phyloP scores from a whole-genome alignment of 2,797 vertebrate species.

The Poecilia picta region DNA sequence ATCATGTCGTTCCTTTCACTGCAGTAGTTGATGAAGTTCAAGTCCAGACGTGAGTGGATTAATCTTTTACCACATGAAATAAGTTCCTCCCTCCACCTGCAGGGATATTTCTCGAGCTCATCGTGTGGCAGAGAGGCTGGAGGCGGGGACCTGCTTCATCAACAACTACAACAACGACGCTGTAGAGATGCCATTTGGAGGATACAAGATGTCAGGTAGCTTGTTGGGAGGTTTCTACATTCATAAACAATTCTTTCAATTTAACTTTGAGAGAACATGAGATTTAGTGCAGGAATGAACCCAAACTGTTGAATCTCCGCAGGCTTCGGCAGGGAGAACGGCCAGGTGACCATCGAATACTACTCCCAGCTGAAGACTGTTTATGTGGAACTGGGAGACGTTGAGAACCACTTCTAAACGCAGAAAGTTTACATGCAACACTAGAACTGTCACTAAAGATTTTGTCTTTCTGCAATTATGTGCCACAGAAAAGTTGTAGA shows the following conservation, averaged over 20 bases:
- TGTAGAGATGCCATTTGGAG: slow-evolving; percentile 93
- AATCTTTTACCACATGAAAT: neutral
- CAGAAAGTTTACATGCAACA: neutral
- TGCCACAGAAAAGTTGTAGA: neutral
- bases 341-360: slow-evolving; percentile 90
- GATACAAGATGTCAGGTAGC: slow-evolving; percentile 95
- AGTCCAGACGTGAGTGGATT: neutral
- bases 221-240: neutral
- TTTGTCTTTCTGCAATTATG: too few relatives aligned
- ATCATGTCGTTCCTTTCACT: neutral
- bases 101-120: slow-evolving; percentile 95
- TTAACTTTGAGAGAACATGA: neutral
- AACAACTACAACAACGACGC: slow-evolving; percentile 96
- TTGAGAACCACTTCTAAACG: slow-evolving; percentile 85
- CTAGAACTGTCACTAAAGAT: neutral
- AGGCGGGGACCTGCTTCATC: slow-evolving; percentile 94
- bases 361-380: slow-evolving; percentile 97
- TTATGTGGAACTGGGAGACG: slow-evolving; percentile 94
- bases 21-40: neutral
- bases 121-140: slow-evolving; percentile 88
- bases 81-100: neutral
- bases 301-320: slow-evolving; percentile 3
- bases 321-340: slow-evolving; percentile 97
- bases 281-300: neutral
- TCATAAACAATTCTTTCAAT: neutral